A percentile compares a stretch with the other conserved stretches of the same genome.
Evolutionary conservation across 2,888 invertebrate genomes (phyloP).

Genomic region (Scrobipalpa atriplicella): DNA sequence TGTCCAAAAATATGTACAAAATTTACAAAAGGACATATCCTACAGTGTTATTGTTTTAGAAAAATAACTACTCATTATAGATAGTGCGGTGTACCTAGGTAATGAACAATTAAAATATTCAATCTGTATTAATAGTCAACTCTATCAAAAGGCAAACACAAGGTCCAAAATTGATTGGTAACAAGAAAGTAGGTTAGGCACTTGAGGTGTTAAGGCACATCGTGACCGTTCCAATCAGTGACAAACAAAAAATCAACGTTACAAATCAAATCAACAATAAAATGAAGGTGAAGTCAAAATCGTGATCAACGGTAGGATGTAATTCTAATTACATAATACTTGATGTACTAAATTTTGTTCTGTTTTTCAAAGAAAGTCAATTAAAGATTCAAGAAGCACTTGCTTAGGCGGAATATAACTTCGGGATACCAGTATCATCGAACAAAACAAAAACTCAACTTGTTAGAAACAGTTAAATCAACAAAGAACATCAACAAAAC

Average conservation of each 20-base stretch:
- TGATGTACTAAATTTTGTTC: background rate
- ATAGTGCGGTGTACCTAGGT: background rate
- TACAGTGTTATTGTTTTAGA: too few relatives aligned
- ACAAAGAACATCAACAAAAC: slow-evolving; percentile 35
- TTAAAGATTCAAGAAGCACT: background rate
- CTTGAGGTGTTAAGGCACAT: slow-evolving; percentile 71
- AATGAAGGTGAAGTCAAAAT: background rate
- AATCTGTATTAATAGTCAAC: slow-evolving; percentile 41
- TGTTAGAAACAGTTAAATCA: slow-evolving; percentile 41
- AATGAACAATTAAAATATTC: background rate
- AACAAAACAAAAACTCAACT: slow-evolving; percentile 54
- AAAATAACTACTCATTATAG: background rate
- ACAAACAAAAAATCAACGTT: slow-evolving; percentile 17
- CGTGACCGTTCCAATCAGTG: slow-evolving; percentile 52
- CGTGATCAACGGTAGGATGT: background rate
- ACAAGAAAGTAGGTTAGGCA: slow-evolving; percentile 58
- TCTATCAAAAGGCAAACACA: slow-evolving; percentile 49
- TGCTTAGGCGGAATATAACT: slow-evolving; percentile 24
- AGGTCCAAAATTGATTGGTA: background rate
- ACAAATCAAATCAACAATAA: background rate
- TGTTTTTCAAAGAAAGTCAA: background rate
- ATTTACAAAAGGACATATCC: too few relatives aligned
- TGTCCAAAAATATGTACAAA: background rate
- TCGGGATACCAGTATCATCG: slow-evolving; percentile 25
- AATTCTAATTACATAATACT: background rate